A percentile compares a stretch with the other conserved stretches of the same genome.
Evolutionary conservation across 2,888 invertebrate species (phyloP).

Genomic region (Agrotis segetum): DNA sequence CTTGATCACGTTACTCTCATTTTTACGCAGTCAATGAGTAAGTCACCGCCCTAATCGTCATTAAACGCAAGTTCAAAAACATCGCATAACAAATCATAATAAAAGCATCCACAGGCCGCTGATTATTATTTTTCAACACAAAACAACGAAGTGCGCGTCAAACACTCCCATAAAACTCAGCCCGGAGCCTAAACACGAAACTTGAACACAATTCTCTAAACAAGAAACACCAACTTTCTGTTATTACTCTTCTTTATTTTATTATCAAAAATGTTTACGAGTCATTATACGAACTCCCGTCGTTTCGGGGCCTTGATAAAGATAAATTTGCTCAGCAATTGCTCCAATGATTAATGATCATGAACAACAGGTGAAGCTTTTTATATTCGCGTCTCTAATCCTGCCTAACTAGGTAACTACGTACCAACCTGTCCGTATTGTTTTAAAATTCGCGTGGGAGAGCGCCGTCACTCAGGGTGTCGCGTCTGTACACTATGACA

Average conservation of each 20-base stretch:
- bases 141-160: slow-evolving; percentile 40
- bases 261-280: slow-evolving; percentile 68
- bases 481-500: slow-evolving; percentile 38
- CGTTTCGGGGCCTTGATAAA: slow-evolving; percentile 73
- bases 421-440: slow-evolving; percentile 57
- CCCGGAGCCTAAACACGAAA: slow-evolving; percentile 49
- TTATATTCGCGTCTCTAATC: slow-evolving; percentile 62
- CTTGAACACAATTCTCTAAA: slow-evolving; percentile 59
- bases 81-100: slow-evolving; percentile 47
- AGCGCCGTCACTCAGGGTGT: slow-evolving; percentile 53
- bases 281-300: slow-evolving; percentile 67
- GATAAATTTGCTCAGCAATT: slow-evolving; percentile 74
- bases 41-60: slow-evolving; percentile 14
- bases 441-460: slow-evolving; percentile 57
- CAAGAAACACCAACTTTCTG: slow-evolving; percentile 60
- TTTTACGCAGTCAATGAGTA: background rate
- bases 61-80: slow-evolving; percentile 32
- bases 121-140: slow-evolving; percentile 53
- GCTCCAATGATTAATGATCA: slow-evolving; percentile 75
- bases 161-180: slow-evolving; percentile 46
- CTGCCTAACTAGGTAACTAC: slow-evolving; percentile 48
- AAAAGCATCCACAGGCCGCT: slow-evolving; percentile 44
- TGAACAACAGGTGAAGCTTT: slow-evolving; percentile 66
- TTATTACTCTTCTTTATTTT: slow-evolving; percentile 67
- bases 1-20: background rate